phyloP scores from a whole-genome alignment of 1,140 invertebrate genomes.

The Centruroides sculpturatus region DNA sequence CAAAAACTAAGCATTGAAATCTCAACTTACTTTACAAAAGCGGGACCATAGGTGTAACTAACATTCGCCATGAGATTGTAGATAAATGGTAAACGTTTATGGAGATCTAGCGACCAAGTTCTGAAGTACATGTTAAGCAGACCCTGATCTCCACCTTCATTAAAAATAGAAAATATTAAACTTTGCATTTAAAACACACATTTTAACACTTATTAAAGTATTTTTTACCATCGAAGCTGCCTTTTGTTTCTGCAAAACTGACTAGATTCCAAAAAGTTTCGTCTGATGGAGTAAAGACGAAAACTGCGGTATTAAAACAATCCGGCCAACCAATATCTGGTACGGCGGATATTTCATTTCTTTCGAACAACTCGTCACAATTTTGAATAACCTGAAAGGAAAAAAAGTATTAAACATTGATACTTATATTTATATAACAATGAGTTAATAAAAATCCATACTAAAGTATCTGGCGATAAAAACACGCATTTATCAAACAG shows the following conservation, averaged over 20 bases:
- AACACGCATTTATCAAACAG: conserved; percentile 91
- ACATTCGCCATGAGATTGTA: conserved; percentile 95
- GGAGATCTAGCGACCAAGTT: conserved; percentile 82
- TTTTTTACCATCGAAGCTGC: conserved; percentile 67
- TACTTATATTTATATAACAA: conserved; percentile 1
- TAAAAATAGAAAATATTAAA: background rate
- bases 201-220: too few relatives aligned
- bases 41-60: conserved; percentile 92
- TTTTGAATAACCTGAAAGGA: conserved; percentile 53
- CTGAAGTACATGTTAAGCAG: conserved; percentile 85
- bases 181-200: too few relatives aligned
- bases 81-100: conserved; percentile 86
- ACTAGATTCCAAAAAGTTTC: conserved; percentile 69
- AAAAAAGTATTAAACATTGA: background rate
- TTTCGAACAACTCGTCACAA: conserved; percentile 82
- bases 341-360: conserved; percentile 83
- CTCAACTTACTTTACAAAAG: conserved; percentile 78
- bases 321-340: conserved; percentile 94
- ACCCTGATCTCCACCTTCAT: conserved; percentile 70
- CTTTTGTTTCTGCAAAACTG: conserved; percentile 51
- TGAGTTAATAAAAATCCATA: conserved; percentile 15
- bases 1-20: too few relatives aligned
- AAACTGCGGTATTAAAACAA: conserved; percentile 84
- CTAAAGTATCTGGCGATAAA: conserved; percentile 85
- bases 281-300: conserved; percentile 70